phyloP scores from a whole-genome alignment of 2,113 vertebrate species.

The Gobiocypris rarus region DNA sequence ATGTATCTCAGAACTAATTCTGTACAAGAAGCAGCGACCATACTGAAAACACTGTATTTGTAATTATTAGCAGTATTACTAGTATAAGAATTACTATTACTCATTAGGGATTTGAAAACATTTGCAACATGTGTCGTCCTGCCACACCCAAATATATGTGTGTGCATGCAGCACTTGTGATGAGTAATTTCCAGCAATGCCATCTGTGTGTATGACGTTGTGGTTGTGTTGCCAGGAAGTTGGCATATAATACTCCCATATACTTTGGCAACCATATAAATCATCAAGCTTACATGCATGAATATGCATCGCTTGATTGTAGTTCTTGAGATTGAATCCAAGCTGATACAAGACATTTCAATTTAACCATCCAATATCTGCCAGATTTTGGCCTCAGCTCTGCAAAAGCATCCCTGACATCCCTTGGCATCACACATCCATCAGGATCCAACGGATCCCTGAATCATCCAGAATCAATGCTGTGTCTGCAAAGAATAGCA shows the following conservation, averaged over 20 bases:
- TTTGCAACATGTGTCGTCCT: constrained; percentile 34
- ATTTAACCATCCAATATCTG: constrained; percentile 15
- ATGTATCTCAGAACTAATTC: neutral
- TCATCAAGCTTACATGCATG: neutral
- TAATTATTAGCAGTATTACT: neutral
- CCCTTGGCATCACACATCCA: constrained; percentile 23
- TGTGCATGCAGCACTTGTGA: constrained; percentile 17
- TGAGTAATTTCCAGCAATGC: constrained; percentile 15
- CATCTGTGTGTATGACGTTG: neutral
- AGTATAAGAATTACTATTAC: neutral
- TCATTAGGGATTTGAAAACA: neutral
- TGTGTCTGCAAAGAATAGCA: neutral
- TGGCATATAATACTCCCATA: neutral
- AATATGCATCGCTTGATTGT: neutral
- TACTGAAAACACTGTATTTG: neutral
- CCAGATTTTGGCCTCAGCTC: constrained; percentile 17
- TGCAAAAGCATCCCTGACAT: constrained; percentile 14
- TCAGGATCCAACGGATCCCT: constrained; percentile 1
- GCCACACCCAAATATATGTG: constrained; percentile 29
- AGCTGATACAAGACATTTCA: constrained; percentile 14
- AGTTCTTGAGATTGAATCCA: neutral
- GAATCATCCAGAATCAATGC: constrained; percentile 29
- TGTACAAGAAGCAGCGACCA: neutral
- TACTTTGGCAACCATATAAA: neutral
- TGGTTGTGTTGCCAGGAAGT: neutral